Evolutionary conservation across 2,888 invertebrate genomes (phyloP).

Genomic region (Acronicta aceris): DNA sequence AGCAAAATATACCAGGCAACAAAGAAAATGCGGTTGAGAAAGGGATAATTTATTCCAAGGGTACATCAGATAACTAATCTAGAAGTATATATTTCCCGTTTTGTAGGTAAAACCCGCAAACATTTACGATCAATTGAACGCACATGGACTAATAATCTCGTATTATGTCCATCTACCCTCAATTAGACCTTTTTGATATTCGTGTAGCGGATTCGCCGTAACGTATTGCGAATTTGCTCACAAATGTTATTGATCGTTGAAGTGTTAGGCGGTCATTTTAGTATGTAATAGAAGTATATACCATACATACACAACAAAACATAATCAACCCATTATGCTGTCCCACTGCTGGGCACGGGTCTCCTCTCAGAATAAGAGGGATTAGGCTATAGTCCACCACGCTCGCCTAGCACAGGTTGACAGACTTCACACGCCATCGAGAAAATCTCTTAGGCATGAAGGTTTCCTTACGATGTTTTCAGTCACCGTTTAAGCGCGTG

Average conservation of each 20-base stretch:
- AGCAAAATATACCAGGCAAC: constrained; percentile 66
- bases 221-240: neutral
- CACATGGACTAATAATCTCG: constrained; percentile 42
- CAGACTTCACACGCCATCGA: too few relatives aligned
- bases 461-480: too few relatives aligned
- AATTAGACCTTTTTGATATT: constrained; percentile 45
- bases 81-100: constrained; percentile 30
- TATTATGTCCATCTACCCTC: constrained; percentile 29
- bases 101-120: constrained; percentile 17
- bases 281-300: too few relatives aligned
- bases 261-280: neutral
- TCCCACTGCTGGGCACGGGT: too few relatives aligned
- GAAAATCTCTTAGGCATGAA: too few relatives aligned
- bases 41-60: constrained; percentile 75
- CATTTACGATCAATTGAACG: constrained; percentile 47
- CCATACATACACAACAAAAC: too few relatives aligned
- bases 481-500: too few relatives aligned
- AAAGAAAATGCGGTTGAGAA: constrained; percentile 65
- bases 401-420: too few relatives aligned
- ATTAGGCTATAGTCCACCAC: too few relatives aligned
- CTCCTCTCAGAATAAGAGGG: too few relatives aligned
- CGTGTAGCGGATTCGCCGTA: neutral
- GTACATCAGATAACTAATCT: constrained; percentile 54
- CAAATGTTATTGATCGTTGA: neutral
- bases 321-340: too few relatives aligned